These are phyloP conservation scores for Edolisoma coerulescens DNA, from an alignment of 2,113 vertebrate genomes.

Conservation along the genomic window DNA sequence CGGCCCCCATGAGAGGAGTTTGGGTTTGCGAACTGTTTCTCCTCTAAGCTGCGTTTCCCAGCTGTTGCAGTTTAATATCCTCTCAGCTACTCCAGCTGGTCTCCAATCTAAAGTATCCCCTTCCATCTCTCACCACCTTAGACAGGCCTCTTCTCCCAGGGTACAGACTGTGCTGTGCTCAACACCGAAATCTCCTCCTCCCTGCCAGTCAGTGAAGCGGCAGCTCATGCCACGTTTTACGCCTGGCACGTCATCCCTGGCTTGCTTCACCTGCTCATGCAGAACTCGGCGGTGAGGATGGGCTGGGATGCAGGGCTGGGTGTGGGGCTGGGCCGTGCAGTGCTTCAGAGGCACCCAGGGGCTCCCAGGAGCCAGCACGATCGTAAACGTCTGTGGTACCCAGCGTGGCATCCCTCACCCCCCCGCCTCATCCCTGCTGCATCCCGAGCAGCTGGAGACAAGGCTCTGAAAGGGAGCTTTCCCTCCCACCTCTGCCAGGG, in stretches of 20 bases:
- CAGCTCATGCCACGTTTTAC: neutral
- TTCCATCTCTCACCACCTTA: neutral
- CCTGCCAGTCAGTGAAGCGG: neutral
- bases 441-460: neutral
- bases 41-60: neutral
- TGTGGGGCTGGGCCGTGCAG: rapidly evolving
- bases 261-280: neutral
- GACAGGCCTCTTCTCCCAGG: neutral
- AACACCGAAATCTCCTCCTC: neutral
- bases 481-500: neutral
- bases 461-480: neutral
- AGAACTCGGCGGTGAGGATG: neutral
- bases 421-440: neutral
- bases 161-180: neutral
- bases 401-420: neutral
- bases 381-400: rapidly evolving
- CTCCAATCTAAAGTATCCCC: neutral
- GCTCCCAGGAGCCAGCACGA: neutral
- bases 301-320: neutral
- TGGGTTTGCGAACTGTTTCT: neutral
- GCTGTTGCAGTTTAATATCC: neutral
- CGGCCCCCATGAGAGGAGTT: neutral
- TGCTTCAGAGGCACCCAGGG: neutral
- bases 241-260: neutral
- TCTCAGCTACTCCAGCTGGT: neutral